Evolutionary conservation across 2,888 invertebrate species (phyloP), one percentile per base, ranked within the genome.

Genomic region (Oscheius onirici): DNA sequence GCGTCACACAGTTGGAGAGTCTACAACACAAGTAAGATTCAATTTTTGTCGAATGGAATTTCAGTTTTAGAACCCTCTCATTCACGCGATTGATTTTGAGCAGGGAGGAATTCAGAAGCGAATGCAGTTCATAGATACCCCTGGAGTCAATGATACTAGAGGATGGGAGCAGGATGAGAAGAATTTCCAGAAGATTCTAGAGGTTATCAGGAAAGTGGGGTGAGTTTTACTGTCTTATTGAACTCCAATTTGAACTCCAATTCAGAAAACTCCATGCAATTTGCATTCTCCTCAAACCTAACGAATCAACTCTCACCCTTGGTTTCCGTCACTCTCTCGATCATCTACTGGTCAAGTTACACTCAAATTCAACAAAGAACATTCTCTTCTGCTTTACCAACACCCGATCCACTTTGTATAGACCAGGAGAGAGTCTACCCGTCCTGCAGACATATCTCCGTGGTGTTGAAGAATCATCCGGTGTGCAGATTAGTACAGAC

Each of bases 341-440:
- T 26, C 77, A 84, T 55, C 49, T 83, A 10, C 61, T 83, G 26
- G 69, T 70, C 2, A 69, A 83, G 34, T 66, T 83, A 44, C 80
- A 84, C 66, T 58, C 65, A 49, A 65, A 49, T 24, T 81, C 82
- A 13, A 58, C 67, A 17, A 55, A 73, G 44, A 83, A 84, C 65
- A 83, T 83, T 26, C 49, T 80, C 17, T 83, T 83, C 60, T 68
- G 72, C 24, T 84, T 84, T 69, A 84, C 83, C 49, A 79, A 83
- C 46, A 40, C 78, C 6, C 60, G 61, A 58, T 5, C 20, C 13
- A 66, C 69, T 20, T n/a, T 34, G 41, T 78, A 73, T 49, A 54
- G 28, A 3, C 55, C 77, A 10, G 78, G 74, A 15, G 63, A 70
- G 15, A 66, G 52, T 13, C 43, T 68, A 44, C 43, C 49, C 13